These are phyloP conservation scores for Helicoverpa armigera DNA, from an alignment of 1,140 invertebrate genomes.

Conservation along the genomic window DNA sequence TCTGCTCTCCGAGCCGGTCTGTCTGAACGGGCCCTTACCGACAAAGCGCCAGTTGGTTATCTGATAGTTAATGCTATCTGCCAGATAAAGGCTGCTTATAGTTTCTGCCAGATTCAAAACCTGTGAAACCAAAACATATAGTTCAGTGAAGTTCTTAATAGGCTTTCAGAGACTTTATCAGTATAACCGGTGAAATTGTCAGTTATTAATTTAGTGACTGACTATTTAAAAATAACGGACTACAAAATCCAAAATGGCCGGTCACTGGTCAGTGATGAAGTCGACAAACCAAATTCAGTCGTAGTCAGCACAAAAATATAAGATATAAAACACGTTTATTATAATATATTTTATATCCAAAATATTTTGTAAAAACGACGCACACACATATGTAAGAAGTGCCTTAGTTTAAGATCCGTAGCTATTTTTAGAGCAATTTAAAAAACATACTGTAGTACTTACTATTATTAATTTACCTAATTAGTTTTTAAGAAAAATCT, in stretches of 20 bases:
- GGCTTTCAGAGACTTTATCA: too few relatives aligned
- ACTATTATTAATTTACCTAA: background rate
- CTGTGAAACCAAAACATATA: too few relatives aligned
- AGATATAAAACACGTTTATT: conserved; percentile 17
- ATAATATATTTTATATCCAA: conserved; percentile 48
- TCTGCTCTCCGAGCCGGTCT: too few relatives aligned
- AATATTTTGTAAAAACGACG: conserved; percentile 49
- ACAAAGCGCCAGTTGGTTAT: too few relatives aligned
- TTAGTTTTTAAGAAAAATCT: background rate
- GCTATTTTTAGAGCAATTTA: conserved; percentile 50
- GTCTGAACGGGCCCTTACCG: too few relatives aligned
- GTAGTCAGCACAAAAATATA: conserved; percentile 33
- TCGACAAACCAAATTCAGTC: conserved; percentile 9
- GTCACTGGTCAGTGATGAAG: background rate
- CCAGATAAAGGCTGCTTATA: too few relatives aligned
- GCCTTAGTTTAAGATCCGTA: conserved; percentile 55
- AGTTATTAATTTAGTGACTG: too few relatives aligned
- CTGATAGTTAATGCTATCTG: too few relatives aligned
- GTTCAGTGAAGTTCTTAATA: too few relatives aligned
- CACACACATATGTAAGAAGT: conserved; percentile 56
- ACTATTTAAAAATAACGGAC: background rate
- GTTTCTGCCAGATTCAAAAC: too few relatives aligned
- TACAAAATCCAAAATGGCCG: background rate
- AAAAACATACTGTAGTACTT: conserved; percentile 26
- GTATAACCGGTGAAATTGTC: too few relatives aligned